Evolutionary conservation across 2,888 invertebrate genomes (phyloP), one percentile per base, ranked within the genome.

Genomic region (Oligia strigilis): DNA sequence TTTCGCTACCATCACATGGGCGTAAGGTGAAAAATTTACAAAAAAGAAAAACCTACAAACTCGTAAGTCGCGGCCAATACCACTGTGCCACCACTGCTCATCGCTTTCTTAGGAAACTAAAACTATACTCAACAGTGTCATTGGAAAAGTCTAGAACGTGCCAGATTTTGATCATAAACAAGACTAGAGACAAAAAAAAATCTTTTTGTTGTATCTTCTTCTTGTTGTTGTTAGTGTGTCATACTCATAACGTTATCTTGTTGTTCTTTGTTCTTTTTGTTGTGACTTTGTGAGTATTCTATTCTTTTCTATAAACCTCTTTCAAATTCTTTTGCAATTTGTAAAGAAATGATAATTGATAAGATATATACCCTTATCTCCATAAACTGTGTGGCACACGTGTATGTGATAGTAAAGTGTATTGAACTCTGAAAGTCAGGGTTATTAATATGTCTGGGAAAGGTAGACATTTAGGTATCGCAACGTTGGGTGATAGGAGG

Each of bases 341-440:
- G 58, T 71, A n/a, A 80, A 72, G 52, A 43, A 36, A 49, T 40
- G 64, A 79, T 43, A 43, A 9, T 43, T 43, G 46, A 46, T 80
- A 80, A 80, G 49, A 5, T 0, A 23, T 2, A 17, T n/a, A 23
- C 23, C 4, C 0, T 80, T 80, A 80, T 72, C 80, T 60, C n/a
- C 5, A 69, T 36, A 23, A 46, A 46, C 60, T 29, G 17, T 62
- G 8, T 43, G 29, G 29, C 72, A 55, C 73, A 73, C 73, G 4
- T 19, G 49, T 65, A 9, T 29, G 1, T 40, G 80, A 80, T 80
- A 62, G 9, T 5, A 17, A 1, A 13, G 80, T 60, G 17, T 60
- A 40, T 36, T 80, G 67, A 80, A 80, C 80, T 73, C 17, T 62
- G 80, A 80, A 80, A 55, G 80, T 80, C 80, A 73, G 52, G 72